These are phyloP conservation scores for Aratinga solstitialis DNA, from an alignment of 2,797 vertebrate genomes.

Conservation along the genomic window DNA sequence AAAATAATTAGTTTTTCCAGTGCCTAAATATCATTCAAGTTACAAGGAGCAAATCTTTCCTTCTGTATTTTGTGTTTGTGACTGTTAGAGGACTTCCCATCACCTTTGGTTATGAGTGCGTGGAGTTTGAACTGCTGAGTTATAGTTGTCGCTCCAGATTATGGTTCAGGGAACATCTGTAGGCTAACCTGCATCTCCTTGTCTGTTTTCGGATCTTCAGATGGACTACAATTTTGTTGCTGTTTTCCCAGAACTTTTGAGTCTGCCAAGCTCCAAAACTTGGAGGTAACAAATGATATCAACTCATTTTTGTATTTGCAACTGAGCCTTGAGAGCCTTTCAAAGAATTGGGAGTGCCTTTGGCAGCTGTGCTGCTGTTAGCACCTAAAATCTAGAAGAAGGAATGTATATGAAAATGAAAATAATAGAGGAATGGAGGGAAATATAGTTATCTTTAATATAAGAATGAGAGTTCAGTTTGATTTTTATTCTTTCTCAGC, in stretches of 20 bases:
- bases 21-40: neutral
- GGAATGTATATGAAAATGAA: neutral
- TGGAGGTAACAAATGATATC: neutral
- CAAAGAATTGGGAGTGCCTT: neutral
- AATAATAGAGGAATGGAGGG: neutral
- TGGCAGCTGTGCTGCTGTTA: neutral
- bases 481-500: neutral
- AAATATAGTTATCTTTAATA: neutral
- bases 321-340: neutral
- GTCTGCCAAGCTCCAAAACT: neutral
- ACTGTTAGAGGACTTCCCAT: neutral
- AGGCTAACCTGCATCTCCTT: neutral
- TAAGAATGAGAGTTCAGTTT: neutral
- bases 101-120: neutral
- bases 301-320: rapidly evolving
- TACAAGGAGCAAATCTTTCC: neutral
- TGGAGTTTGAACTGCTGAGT: neutral
- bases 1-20: neutral
- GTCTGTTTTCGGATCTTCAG: neutral
- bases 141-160: neutral
- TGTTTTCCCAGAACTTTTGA: neutral
- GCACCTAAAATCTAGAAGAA: neutral
- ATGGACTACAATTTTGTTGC: neutral
- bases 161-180: neutral
- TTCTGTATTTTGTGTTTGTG: neutral